Evolutionary conservation across 1,140 invertebrate species (phyloP), one percentile per base, ranked within the genome.

Genomic region (Thaumatotibia leucotreta): DNA sequence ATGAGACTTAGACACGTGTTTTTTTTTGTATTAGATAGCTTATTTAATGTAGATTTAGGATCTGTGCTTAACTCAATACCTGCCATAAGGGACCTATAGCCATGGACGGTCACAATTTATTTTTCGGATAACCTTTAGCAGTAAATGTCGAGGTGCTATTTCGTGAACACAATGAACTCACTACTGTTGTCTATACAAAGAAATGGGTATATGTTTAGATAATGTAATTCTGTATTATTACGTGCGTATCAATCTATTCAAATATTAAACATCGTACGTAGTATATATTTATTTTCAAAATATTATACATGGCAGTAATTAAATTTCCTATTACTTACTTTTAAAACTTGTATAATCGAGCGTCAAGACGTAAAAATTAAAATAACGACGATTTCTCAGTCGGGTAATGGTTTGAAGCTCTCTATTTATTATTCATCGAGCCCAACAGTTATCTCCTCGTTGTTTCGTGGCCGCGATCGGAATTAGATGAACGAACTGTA

Each of bases 61-160:
- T n/a, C n/a, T n/a, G n/a, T n/a, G n/a, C n/a, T n/a, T n/a, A n/a
- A n/a, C n/a, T n/a, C n/a, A n/a, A n/a, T n/a, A n/a, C n/a, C n/a
- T n/a, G n/a, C n/a, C n/a, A n/a, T n/a, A n/a, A n/a, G n/a, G n/a
- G n/a, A n/a, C n/a, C n/a, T n/a, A n/a, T n/a, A n/a, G n/a, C n/a
- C n/a, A n/a, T n/a, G n/a, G n/a, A n/a, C n/a, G n/a, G n/a, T n/a
- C n/a, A n/a, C 24, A 54, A 58, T 24, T 23, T 14, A 45, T 64
- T 50, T 66, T 27, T 67, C 62, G 24, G 61, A 64, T 33, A 65
- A 72, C 70, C 70, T 72, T 72, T 72, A 29, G 61, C 11, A 49
- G 49, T 29, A 74, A 74, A 74, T 70, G 64, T 62, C 72, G 66
- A 62, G 61, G 20, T 68, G 68, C 33, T 70, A 74, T 70, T 74